Evolutionary conservation across 2,797 vertebrate species (phyloP), one percentile per base, ranked within the genome.

Genomic region (Tachyglossus aculeatus): DNA sequence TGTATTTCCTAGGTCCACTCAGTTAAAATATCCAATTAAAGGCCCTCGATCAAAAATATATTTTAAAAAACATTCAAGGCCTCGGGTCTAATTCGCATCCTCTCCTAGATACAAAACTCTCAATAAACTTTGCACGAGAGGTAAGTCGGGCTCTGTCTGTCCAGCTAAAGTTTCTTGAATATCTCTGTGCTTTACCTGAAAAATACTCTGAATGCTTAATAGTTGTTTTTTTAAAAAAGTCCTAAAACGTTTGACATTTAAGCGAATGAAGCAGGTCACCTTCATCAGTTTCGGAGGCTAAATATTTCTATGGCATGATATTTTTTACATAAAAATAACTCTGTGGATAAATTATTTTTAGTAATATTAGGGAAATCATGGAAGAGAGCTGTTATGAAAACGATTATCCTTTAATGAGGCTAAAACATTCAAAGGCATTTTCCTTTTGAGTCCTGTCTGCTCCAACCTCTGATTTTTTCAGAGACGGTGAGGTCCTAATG

Each of bases 381-480:
- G 81, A 76, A 72, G 58, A 67, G 70, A 83, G 78, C 61, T 57
- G 64, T 47, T 56, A 77, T 32, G 55, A 76, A 80, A 61, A 74
- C 52, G 4, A 77, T 11, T 71, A 21, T 60, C 24, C 75, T 81
- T 37, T 56, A 70, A 51, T 41, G 71, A 54, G 63, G 83, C 34
- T 67, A 74, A 88, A 86, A 71, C 54, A 71, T 77, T 78, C 82
- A 83, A 57, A 73, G 73, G 83, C 22, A 58, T 71, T 77, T 60
- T 78, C 45, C 55, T 66, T 77, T 62, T 58, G 84, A 85, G 67
- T 80, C 75, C 66, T 43, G 65, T 66, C 50, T 64, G 54, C 66
- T 58, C 56, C 48, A 44, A 56, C 52, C 69, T 78, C 71, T 76
- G 39, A 34, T 24, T 22, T 47, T n/a, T 57, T 78, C 32, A 50